Percentiles rank a stretch among this genome's conserved stretches.
phyloP scores from a whole-genome alignment of 2,797 vertebrate genomes.

The Parauchenoglanis ngamensis region DNA sequence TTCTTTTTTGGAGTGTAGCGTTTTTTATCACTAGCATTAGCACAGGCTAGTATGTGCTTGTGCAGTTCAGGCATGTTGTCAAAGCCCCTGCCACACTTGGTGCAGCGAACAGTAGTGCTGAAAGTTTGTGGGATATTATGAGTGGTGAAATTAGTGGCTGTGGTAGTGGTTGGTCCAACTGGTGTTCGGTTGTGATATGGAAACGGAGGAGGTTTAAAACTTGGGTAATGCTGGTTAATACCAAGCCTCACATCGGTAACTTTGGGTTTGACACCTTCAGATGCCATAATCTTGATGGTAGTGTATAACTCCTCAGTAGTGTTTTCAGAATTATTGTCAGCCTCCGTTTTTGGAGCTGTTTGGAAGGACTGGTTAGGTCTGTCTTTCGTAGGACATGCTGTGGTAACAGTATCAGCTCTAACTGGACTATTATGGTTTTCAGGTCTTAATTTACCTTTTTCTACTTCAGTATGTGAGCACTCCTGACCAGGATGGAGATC shows the following conservation, averaged over 20 bases:
- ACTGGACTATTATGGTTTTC: constrained; percentile 91
- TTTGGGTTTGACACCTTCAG: constrained; percentile 85
- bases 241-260: constrained; percentile 93
- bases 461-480: constrained; percentile 88
- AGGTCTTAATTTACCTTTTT: constrained; percentile 91
- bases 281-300: constrained; percentile 93
- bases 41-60: constrained; percentile 93
- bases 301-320: constrained; percentile 90
- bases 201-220: constrained; percentile 96
- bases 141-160: constrained; percentile 96
- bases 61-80: constrained; percentile 98
- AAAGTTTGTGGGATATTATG: constrained; percentile 99
- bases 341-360: constrained; percentile 62
- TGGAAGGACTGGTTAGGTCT: constrained; percentile 32
- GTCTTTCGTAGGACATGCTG: constrained; percentile 49
- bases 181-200: constrained; percentile 95
- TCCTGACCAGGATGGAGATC: constrained; percentile 91
- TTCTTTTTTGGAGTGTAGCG: constrained; percentile 97
- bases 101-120: constrained; percentile 94
- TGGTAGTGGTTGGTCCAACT: constrained; percentile 81
- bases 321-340: constrained; percentile 78
- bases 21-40: constrained; percentile 94
- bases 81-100: constrained; percentile 97
- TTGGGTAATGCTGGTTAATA: constrained; percentile 97
- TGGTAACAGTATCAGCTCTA: constrained; percentile 55